Percentiles rank a stretch among this genome's conserved stretches.
Conservation (phyloP, 2,888 invertebrate genomes). For the Tridacna crocea region DNA sequence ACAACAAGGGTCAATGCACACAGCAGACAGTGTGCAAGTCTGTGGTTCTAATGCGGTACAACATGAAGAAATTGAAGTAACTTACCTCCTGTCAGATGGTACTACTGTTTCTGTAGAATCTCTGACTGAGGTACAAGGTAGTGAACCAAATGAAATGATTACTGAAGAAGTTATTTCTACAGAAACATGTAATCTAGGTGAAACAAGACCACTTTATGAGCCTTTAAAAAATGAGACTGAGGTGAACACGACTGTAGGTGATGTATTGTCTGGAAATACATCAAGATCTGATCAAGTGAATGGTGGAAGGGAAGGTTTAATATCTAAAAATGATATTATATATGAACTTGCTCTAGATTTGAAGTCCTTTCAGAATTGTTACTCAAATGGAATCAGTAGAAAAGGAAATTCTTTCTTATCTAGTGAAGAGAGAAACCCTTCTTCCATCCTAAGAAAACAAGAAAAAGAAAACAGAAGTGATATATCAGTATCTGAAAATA, state of each 20-base stretch:
- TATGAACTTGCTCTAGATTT: background rate
- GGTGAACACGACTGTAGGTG: too few species aligned
- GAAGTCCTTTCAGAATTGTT: background rate
- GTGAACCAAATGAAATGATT: background rate
- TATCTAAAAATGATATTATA: background rate
- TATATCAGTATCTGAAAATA: background rate
- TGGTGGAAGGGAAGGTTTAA: too few species aligned
- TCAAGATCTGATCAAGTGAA: too few species aligned
- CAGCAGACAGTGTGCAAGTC: background rate
- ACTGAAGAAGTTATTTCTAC: constrained; percentile 1
- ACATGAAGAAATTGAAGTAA: constrained; percentile 1
- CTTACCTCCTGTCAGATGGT: background rate
- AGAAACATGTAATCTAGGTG: background rate
- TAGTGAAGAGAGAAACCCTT: background rate
- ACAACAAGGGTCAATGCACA: background rate
- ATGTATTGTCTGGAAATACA: too few species aligned
- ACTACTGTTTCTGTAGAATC: background rate
- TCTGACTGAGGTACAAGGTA: background rate
- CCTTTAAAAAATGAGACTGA: too few species aligned
- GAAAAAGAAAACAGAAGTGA: background rate
- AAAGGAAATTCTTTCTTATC: background rate
- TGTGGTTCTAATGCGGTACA: background rate
- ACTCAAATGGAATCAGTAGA: background rate
- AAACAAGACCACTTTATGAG: too few species aligned
- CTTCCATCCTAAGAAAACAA: background rate